These are phyloP conservation scores for Melieria omissa DNA, from an alignment of 2,888 invertebrate genomes.

Conservation along the genomic window DNA sequence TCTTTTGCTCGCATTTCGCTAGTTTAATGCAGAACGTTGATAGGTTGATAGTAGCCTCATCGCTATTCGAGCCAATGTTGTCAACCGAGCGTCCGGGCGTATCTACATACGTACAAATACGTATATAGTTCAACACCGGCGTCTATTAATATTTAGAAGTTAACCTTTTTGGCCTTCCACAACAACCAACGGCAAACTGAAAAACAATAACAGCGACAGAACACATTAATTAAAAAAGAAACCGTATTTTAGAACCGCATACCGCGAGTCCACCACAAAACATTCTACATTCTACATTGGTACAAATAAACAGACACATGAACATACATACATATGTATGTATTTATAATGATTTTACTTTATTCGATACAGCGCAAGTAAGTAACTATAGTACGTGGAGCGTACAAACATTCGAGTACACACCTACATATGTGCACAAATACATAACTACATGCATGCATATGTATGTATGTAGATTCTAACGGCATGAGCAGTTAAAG, in stretches of 20 bases:
- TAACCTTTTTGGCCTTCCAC: slow-evolving; percentile 62
- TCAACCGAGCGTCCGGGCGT: slow-evolving; percentile 5
- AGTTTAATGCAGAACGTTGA: background rate
- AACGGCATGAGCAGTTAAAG: too few species aligned
- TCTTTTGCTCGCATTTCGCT: too few species aligned
- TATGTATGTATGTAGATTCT: too few species aligned
- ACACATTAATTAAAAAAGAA: slow-evolving; percentile 26
- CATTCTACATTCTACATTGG: slow-evolving; percentile 1
- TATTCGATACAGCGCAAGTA: too few species aligned
- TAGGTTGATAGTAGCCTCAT: background rate
- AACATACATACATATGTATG: slow-evolving; percentile 4
- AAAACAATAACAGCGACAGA: slow-evolving; percentile 19
- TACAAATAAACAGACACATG: slow-evolving; percentile 21
- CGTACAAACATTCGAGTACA: too few species aligned
- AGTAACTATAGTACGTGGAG: too few species aligned
- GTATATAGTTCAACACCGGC: slow-evolving; percentile 34
- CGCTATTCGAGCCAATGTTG: slow-evolving; percentile 21
- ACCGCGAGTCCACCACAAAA: background rate
- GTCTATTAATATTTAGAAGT: slow-evolving; percentile 66
- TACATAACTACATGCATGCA: too few species aligned
- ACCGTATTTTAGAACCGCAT: background rate
- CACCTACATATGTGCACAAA: too few species aligned
- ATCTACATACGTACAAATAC: slow-evolving; percentile 6
- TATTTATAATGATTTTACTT: background rate
- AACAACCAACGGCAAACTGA: slow-evolving; percentile 20